Evolutionary conservation across 1,140 invertebrate genomes (phyloP).

Genomic region (Apis mellifera): DNA sequence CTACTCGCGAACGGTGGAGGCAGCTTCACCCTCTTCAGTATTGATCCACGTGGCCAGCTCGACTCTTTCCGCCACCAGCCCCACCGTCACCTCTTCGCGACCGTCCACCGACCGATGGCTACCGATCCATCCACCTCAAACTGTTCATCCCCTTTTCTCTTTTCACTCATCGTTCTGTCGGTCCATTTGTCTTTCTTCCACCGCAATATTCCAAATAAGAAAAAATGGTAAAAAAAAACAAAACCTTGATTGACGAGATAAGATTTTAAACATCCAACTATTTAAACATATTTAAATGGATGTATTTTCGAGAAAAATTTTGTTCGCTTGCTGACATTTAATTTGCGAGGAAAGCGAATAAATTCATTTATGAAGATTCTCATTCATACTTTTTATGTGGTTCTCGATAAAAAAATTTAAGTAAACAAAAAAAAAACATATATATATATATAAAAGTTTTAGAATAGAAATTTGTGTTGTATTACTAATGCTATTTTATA

Average conservation of each 20-base stretch:
- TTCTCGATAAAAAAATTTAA: not conserved
- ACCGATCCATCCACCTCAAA: slow-evolving; percentile 11
- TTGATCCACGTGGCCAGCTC: slow-evolving; percentile 63
- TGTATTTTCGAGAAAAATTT: not conserved
- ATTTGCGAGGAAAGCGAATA: not conserved
- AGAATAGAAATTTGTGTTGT: not conserved
- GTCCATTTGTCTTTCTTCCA: not conserved
- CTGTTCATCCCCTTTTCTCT: not conserved
- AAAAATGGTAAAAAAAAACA: too few species aligned
- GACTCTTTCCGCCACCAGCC: slow-evolving; percentile 29
- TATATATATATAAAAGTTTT: not conserved
- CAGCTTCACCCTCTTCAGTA: slow-evolving; percentile 60
- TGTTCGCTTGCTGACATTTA: not conserved
- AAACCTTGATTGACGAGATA: too few species aligned
- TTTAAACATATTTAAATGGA: too few species aligned
- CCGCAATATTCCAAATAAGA: too few species aligned
- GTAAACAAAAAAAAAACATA: too few species aligned
- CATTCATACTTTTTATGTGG: not conserved
- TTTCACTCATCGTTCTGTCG: not conserved
- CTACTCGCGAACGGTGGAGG: slow-evolving; percentile 53
- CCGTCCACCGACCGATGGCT: slow-evolving; percentile 42
- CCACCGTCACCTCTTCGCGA: slow-evolving; percentile 24
- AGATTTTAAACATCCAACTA: too few species aligned
- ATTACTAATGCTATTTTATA: too few species aligned
- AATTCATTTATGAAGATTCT: not conserved